These are phyloP conservation scores for Diorhabda elongata DNA, from an alignment of 1,140 invertebrate species.

Conservation along the genomic window DNA sequence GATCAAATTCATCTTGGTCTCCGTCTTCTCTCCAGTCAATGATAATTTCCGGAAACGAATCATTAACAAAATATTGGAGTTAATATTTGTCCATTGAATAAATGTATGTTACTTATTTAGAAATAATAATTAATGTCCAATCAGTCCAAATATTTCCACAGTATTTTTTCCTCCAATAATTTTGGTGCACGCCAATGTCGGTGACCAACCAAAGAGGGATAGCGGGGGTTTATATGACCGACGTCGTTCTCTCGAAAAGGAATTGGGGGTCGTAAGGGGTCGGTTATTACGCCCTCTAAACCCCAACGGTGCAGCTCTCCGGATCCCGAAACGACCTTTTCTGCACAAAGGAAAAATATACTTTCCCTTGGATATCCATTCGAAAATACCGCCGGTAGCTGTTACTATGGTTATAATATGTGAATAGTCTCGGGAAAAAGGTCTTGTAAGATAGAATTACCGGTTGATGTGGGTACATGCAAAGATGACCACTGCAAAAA, in stretches of 20 bases:
- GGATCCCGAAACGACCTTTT: constrained; percentile 23
- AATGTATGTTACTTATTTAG: too few species aligned
- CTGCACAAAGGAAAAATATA: constrained; percentile 25
- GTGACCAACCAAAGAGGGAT: constrained; percentile 23
- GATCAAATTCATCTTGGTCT: too few species aligned
- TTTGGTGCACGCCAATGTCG: background rate
- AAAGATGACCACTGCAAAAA: too few species aligned
- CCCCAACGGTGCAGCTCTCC: constrained; percentile 19
- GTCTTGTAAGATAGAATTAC: background rate
- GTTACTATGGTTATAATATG: constrained; percentile 31
- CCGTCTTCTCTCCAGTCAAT: too few species aligned
- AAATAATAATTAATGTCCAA: too few species aligned
- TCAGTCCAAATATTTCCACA: too few species aligned
- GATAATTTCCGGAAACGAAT: too few species aligned
- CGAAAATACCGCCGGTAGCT: constrained; percentile 3
- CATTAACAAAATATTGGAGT: too few species aligned
- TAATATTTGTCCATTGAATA: too few species aligned
- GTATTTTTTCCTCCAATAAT: too few species aligned
- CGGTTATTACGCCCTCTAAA: constrained; percentile 10
- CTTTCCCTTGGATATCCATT: constrained; percentile 5
- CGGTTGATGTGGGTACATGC: too few species aligned
- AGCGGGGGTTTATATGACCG: constrained; percentile 35
- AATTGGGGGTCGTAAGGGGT: constrained; percentile 15
- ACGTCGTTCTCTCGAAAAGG: constrained; percentile 19
- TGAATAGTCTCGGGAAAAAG: constrained; percentile 22